Base-by-base conservation (phyloP, 2,113 vertebrate genomes). In the Myotis yumanensis region DNA sequence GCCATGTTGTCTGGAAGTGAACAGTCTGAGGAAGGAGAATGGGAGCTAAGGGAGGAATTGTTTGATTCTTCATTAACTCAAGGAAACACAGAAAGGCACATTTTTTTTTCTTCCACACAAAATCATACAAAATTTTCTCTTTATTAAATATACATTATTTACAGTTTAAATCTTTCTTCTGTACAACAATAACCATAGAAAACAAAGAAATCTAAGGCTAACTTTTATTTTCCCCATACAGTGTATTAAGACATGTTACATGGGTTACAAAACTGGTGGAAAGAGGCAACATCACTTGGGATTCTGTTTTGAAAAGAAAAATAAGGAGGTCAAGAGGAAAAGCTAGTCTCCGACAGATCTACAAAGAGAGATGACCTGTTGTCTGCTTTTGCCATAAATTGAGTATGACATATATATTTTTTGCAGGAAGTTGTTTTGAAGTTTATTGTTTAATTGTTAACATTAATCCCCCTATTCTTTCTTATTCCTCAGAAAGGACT, bases 61-160 rank as follows among this genome's bases (percentile, higher is more conserved):
- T 71, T 90, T 86, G 84, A 96, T 90, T 86, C 8, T 84, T 86
- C 83, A 90, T 95, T 97, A 95, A 95, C 46, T 10, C 91, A 92
- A 97, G 94, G 98, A 98, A 97, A 97, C 96, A 95, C 97, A 96
- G 82, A 43, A 96, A 96, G 97, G 97, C 96, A 76, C 97, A 96
- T 93, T 97, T 97, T 68, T 97, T 68, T 77, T 84, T 98, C 96
- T 98, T 98, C 93, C 97, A 98, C 98, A 98, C 97, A 98, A 98
- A 98, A 98, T 98, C 98, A 98, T 98, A 99, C 98, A 99, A 99
- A 98, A 98, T 90, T 97, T 76, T 98, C 95, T 98, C 95, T 98
- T 98, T 99, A 99, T 99, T 99, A 99, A 99, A 99, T 99, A 99
- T 99, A 99, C 98, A 99, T 97, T 99, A 99, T 99, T 98, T 99